A percentile compares a stretch with the other conserved stretches of the same genome.
Evolutionary conservation across 2,113 vertebrate genomes (phyloP).

Genomic region (Phalacrocorax carbo): DNA sequence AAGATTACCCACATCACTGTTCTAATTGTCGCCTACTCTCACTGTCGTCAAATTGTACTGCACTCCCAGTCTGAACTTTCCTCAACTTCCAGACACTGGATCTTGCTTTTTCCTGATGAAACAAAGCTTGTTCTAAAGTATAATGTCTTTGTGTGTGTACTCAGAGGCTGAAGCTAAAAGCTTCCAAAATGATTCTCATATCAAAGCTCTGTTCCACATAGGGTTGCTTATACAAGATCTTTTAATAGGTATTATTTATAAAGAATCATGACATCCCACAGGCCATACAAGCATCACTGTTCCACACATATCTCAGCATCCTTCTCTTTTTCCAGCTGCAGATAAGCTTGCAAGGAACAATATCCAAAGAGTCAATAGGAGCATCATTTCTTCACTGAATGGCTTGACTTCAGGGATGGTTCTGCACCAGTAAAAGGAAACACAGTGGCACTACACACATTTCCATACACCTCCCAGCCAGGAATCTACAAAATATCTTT

Average conservation of each 20-base stretch:
- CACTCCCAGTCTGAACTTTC: not conserved
- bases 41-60: not conserved
- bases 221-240: not conserved
- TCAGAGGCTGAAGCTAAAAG: not conserved
- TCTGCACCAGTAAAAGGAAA: not conserved
- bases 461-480: not conserved
- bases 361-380: not conserved
- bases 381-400: not conserved
- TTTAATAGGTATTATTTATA: not conserved
- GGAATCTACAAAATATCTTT: not conserved
- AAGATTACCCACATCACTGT: fast-evolving
- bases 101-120: not conserved
- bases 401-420: not conserved
- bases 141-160: not conserved
- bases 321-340: not conserved
- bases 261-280: not conserved
- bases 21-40: not conserved
- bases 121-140: not conserved
- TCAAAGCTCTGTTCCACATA: not conserved
- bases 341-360: not conserved
- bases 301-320: not conserved
- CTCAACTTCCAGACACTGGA: not conserved
- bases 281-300: not conserved
- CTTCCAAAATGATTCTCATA: not conserved
- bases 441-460: fast-evolving